Evolutionary conservation across 2,797 vertebrate genomes (phyloP).

Genomic region (Chiropotes sagulatus): DNA sequence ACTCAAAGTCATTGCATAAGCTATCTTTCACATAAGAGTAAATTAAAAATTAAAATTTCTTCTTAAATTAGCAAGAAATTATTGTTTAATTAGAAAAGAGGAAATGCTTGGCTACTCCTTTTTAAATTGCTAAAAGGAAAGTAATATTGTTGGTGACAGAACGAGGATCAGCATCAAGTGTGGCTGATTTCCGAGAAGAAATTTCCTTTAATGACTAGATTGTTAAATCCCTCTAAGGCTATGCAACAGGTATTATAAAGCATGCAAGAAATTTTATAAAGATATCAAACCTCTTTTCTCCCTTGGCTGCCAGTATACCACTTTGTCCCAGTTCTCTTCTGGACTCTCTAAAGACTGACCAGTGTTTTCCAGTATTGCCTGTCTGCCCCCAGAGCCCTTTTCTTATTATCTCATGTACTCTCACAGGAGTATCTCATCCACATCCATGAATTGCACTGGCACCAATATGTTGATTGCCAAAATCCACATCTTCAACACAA

Average conservation of each 20-base stretch:
- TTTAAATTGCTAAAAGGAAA: constrained; percentile 51
- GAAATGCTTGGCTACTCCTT: constrained; percentile 51
- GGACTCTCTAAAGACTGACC: background rate
- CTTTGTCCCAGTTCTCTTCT: background rate
- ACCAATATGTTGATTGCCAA: background rate
- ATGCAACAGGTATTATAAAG: background rate
- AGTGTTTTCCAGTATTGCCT: background rate
- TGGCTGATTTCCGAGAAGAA: constrained; percentile 8
- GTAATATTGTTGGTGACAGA: constrained; percentile 26
- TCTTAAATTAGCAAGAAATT: constrained; percentile 66
- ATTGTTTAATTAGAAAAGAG: constrained; percentile 64
- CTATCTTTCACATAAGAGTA: constrained; percentile 53
- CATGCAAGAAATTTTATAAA: background rate
- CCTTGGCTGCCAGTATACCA: background rate
- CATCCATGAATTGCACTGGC: background rate
- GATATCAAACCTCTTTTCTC: background rate
- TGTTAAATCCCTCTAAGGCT: constrained; percentile 28
- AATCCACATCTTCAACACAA: background rate
- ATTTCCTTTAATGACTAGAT: constrained; percentile 39
- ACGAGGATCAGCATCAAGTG: background rate
- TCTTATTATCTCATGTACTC: background rate
- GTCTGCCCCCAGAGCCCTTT: background rate
- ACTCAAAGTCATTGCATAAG: constrained; percentile 49
- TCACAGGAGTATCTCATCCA: background rate
- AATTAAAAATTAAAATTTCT: constrained; percentile 70